Evolutionary conservation across 2,888 invertebrate genomes (phyloP), one percentile per base, ranked within the genome.

Genomic region (Noctua comes): DNA sequence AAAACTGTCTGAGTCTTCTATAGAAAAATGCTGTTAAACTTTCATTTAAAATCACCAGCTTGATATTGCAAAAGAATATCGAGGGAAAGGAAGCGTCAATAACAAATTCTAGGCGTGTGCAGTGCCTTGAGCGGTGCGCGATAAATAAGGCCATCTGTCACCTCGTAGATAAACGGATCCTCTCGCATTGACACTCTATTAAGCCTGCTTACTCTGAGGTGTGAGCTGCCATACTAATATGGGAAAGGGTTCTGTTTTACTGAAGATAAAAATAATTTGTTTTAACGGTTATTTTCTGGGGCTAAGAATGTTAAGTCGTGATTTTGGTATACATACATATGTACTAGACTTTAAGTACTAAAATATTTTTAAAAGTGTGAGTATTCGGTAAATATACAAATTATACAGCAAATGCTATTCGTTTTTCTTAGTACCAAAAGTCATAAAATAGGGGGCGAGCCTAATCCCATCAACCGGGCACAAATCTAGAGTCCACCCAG

Each of bases 131-230:
- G 86, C 75, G 76, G 54, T 59, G 69, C 51, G 68, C 76, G 72
- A 86, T 83, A 85, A 84, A 88, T 88, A 84, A 75, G 71, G 74
- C 77, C 87, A 84, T 84, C 78, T 82, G 88, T 87, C 82, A 80
- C 69, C 80, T 66, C 65, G 69, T 54, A 81, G 83, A 85, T 86
- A 86, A 86, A 86, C 76, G 86, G 78, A 69, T 86, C 76, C 73
- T 43, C 71, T 59, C 82, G 46, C 77, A 77, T 80, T 84, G 86
- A 82, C 82, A 80, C 84, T 79, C 86, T 86, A 80, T 87, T 87
- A 84, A 84, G 75, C 71, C 65, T 82, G 72, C 82, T 86, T 84
- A 73, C 70, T 76, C 43, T 75, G 71, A 74, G 80, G 86, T 80
- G 62, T 68, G 70, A 46, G 73, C 59, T 43, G 40, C 72, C 73